These are phyloP conservation scores for Erythrocercus mccallii DNA, from an alignment of 2,113 vertebrate genomes.

Conservation along the genomic window DNA sequence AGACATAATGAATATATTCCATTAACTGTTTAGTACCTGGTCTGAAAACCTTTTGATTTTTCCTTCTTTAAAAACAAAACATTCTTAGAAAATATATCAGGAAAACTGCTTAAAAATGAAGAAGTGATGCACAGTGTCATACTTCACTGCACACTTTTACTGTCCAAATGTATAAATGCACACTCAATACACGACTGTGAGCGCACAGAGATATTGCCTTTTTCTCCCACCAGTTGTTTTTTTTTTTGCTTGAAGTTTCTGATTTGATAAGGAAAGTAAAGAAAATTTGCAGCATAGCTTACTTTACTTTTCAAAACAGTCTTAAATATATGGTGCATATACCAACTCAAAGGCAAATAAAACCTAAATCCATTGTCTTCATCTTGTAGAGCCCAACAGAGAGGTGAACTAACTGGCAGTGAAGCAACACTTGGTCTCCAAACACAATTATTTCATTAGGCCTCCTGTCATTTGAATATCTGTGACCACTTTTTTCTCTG, in stretches of 20 bases:
- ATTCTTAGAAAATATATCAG: neutral
- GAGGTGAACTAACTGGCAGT: neutral
- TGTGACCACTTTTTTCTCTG: neutral
- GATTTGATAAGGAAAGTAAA: neutral
- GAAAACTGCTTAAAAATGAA: neutral
- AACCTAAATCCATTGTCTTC: neutral
- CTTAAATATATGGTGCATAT: neutral
- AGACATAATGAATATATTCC: neutral
- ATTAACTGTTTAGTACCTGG: conserved; percentile 17
- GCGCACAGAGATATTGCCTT: neutral
- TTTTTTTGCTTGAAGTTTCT: neutral
- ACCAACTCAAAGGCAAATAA: neutral
- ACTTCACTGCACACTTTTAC: neutral
- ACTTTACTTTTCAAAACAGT: neutral
- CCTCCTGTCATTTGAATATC: neutral
- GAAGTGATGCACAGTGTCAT: neutral
- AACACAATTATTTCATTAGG: neutral
- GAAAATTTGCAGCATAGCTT: neutral
- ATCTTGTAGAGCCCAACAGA: accelerated
- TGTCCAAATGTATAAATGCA: neutral
- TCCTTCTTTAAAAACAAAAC: neutral
- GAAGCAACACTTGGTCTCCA: neutral
- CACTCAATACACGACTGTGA: neutral
- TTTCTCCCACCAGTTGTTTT: neutral
- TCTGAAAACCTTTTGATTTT: neutral